Evolutionary conservation across 2,888 invertebrate genomes (phyloP).

Genomic region (Microplitis deprimator): DNA sequence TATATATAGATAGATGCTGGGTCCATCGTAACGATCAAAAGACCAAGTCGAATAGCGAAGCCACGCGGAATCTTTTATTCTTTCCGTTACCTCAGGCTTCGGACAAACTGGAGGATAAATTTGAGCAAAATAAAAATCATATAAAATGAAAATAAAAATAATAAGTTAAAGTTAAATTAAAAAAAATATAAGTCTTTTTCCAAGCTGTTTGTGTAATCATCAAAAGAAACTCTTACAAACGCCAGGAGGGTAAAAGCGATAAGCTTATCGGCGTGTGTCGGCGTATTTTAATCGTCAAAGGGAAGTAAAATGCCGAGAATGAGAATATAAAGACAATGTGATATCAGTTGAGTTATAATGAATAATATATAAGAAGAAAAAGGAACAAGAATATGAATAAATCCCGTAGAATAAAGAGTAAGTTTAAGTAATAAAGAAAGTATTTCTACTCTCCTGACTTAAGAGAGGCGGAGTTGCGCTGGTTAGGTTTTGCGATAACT

Average conservation of each 20-base stretch:
- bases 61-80: conserved; percentile 1
- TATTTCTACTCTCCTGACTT: conserved; percentile 9
- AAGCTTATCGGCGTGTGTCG: conserved; percentile 1
- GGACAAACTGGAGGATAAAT: not conserved
- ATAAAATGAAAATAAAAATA: not conserved
- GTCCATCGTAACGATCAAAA: not conserved
- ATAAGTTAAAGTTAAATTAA: not conserved
- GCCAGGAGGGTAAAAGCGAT: not conserved
- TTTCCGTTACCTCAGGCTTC: not conserved
- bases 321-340: conserved; percentile 2
- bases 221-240: not conserved
- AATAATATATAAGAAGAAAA: not conserved
- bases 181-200: not conserved
- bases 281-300: conserved; percentile 1
- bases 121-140: not conserved
- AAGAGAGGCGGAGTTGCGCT: conserved; percentile 30
- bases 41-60: not conserved
- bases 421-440: conserved; percentile 7
- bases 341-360: not conserved
- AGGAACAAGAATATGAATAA: not conserved
- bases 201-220: not conserved
- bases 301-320: not conserved
- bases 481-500: conserved; percentile 33
- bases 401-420: not conserved
- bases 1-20: not conserved